Base-by-base conservation (phyloP, 2,797 vertebrate species). In the Crax fasciolata region DNA sequence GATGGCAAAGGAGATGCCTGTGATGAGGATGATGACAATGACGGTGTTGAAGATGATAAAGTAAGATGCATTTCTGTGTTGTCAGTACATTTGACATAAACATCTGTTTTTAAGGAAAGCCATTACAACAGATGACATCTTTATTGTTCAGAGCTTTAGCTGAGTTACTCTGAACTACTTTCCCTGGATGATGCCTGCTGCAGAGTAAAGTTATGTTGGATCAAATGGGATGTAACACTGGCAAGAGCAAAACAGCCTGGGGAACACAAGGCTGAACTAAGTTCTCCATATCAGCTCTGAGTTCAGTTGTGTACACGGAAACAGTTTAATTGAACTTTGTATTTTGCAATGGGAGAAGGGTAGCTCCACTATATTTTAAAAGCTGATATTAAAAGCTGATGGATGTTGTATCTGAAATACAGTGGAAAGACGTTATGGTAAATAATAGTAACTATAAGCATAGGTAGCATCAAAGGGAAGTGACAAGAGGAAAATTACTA, bases 1-100 rank as follows among this genome's bases (percentile, higher is more conserved):
- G 99, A 99, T 6, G 99, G 99, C 43, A 98, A 99, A 83, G 99
- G 99, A 39, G 99, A 99, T 35, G 99, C 99, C 48, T 99, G 99
- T 91, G 99, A 99, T 63, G 99, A 99, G 17, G 99, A 99, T 5
- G 99, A 99, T 30, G 99, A 99, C 97, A 99, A 99, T 3, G 99
- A 99, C 21, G 98, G 98, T 32, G 99, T 99, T 1, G 96, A 98
- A 8, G 99, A 99, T 85, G 99, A 99, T 93, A 98, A 98, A 98
- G 99, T 99, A 97, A 98, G 98, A 90, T 6, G 9, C 15, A 15
- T 95, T 61, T 58, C 57, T 89, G 28, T 59, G 12, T 80, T 46
- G 54, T 65, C 39, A 67, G 49, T 25, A 28, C 5, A 2, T 41
- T 82, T 70, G 51, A 70, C 51, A 20, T 70, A 78, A 90, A 70